These are phyloP conservation scores for Gnathonemus echidnorhynchus DNA, from an alignment of 2,113 vertebrate species.

Conservation along the genomic window DNA sequence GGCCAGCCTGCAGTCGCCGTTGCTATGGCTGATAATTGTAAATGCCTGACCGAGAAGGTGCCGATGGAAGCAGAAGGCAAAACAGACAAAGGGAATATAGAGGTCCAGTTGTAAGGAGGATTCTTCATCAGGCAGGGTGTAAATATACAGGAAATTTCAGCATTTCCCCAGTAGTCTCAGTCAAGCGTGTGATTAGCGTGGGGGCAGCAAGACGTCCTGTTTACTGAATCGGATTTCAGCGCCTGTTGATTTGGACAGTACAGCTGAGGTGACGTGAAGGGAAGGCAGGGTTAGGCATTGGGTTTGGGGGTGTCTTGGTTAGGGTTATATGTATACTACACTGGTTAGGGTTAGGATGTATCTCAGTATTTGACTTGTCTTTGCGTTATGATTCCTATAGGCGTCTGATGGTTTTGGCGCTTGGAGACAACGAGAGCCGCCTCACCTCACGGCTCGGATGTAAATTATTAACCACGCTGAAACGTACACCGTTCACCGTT, in stretches of 20 bases:
- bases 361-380: not conserved
- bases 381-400: not conserved
- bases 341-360: not conserved
- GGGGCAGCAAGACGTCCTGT: not conserved
- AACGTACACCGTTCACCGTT: not conserved
- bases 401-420: not conserved
- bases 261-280: not conserved
- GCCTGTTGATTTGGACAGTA: not conserved
- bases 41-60: not conserved
- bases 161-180: not conserved
- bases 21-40: conserved; percentile 8
- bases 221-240: not conserved
- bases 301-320: not conserved
- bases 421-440: not conserved
- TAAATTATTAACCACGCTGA: not conserved
- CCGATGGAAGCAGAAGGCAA: not conserved
- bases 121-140: not conserved
- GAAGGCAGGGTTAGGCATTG: not conserved
- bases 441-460: not conserved
- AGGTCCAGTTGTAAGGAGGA: not conserved
- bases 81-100: not conserved
- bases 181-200: not conserved
- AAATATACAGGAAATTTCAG: not conserved
- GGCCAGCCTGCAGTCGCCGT: not conserved
- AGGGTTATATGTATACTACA: not conserved